Base-by-base conservation (phyloP, 2,888 invertebrate genomes). In the Lissocephala sabroskyi region DNA sequence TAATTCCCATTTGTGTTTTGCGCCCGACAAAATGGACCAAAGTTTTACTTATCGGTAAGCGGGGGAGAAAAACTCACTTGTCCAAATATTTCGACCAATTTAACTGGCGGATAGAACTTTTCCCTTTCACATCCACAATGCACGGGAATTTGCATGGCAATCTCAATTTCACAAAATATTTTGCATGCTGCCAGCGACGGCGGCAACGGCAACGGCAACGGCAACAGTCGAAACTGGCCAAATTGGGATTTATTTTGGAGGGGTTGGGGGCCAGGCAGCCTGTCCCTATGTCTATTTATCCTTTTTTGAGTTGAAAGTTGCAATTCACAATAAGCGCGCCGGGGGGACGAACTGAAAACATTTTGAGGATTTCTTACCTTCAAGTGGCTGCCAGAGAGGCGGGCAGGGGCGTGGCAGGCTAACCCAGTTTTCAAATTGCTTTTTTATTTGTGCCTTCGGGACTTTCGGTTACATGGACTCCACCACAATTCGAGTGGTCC, bases 121-220 rank as follows among this genome's bases (percentile, higher is more conserved):
- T 39, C 39, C 45, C 39, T 45, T 35, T 35, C 14, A 7, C 7
- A 23, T 7, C 46, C 42, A 62, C 70, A 68, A 62, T 68, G 63
- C 67, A n/a, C n/a, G n/a, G 58, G 65, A 68, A 75, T 23, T 14
- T 57, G 68, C 71, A 68, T 68, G 71, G 64, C 71, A 68, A 68
- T 70, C 68, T 71, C 64, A 71, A 68, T 63, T 66, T 68, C 57
- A 73, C 48, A 52, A 52, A 58, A 73, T 64, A 68, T 68, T 68
- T 62, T 57, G 59, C 54, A 52, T 60, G 52, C 50, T 33, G 45
- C 35, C 16, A n/a, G n/a, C n/a, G n/a, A n/a, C n/a, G n/a, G n/a
- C n/a, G n/a, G n/a, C n/a, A n/a, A n/a, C n/a, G n/a, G n/a, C n/a
- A n/a, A n/a, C n/a, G n/a, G 35, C 35, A 35, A 5, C 23, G 7